A percentile compares a stretch with the other conserved stretches of the same genome.
Evolutionary conservation across 2,113 vertebrate genomes (phyloP).

Genomic region (Amia ocellicauda): DNA sequence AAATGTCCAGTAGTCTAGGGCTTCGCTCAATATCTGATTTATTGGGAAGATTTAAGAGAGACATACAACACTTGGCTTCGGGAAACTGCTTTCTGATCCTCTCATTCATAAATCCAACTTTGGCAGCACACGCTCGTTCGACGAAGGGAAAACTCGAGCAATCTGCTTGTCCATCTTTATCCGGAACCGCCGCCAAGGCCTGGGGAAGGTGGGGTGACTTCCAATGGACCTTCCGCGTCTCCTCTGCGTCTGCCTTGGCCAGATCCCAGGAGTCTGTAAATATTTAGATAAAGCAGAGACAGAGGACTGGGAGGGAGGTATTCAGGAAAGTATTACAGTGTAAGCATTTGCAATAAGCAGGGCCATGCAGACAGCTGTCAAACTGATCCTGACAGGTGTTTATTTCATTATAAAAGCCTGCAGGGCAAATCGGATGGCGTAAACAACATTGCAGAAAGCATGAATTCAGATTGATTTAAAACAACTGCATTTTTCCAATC

Average conservation of each 20-base stretch:
- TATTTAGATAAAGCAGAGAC: constrained; percentile 32
- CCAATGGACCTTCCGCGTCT: neutral
- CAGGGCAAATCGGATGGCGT: neutral
- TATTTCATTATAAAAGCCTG: constrained; percentile 20
- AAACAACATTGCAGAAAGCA: too few species aligned
- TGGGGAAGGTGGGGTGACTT: neutral
- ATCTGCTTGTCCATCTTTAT: too few species aligned
- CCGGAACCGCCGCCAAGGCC: neutral
- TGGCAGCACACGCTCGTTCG: too few species aligned
- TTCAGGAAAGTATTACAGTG: constrained; percentile 29
- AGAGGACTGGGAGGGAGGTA: constrained; percentile 29
- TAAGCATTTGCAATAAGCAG: constrained; percentile 14
- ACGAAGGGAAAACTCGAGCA: too few species aligned
- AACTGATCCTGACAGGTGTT: neutral
- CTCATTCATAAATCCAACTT: too few species aligned
- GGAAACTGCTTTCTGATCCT: too few species aligned
- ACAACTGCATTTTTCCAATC: too few species aligned
- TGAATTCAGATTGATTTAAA: too few species aligned
- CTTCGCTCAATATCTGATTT: too few species aligned
- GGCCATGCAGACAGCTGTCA: neutral
- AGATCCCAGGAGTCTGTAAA: constrained; percentile 31
- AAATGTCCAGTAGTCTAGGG: too few species aligned
- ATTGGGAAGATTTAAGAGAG: too few species aligned
- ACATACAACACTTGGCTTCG: too few species aligned
- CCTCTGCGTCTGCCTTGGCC: constrained; percentile 11